Evolutionary conservation across 2,888 invertebrate genomes (phyloP), one percentile per base, ranked within the genome.

Genomic region (Allacma fusca): DNA sequence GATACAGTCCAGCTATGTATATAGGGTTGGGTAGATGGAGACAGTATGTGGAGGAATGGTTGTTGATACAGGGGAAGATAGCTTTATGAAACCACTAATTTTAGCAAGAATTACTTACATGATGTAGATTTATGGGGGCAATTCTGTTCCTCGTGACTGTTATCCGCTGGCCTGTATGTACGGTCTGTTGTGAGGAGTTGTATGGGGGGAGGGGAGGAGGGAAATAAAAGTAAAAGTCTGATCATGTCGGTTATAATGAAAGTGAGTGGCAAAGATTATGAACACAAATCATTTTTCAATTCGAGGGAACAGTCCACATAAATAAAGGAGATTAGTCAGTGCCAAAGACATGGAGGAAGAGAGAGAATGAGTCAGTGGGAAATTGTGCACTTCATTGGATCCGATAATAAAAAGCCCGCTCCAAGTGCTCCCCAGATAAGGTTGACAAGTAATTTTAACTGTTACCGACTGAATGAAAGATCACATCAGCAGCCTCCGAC

Each of bases 391-490:
- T 74, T 74, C 73, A 74, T 74, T 74, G 73, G 73, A 64, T 64
- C n/a, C 64, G 64, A 64, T 74, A 74, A 74, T 74, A 74, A 74
- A 74, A 64, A 74, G 73, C 43, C n/a, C 26, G 59, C 70, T 50
- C 72, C 62, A 73, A 73, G 64, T 57, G 44, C 62, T 64, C 73
- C 73, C 73, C 5, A 40, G 73, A 74, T 74, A 74, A 74, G 64
- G 64, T 64, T 74, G 73, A 74, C 73, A 74, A 74, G 73, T 74
- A 74, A 74, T 74, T 74, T 74, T 64, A 74, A 74, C 73, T 74
- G 73, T 43, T 64, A 62, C 57, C 28, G 72, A 59, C 71, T 74
- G 24, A 74, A 64, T 74, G 73, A 74, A 74, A 74, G 73, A 74
- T 74, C 73, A 74, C 73, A 74, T 74, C 73, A 74, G 64, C 62